Evolutionary conservation across 2,797 vertebrate genomes (phyloP), one percentile per base, ranked within the genome.

Genomic region (Pipistrellus pygmaeus): DNA sequence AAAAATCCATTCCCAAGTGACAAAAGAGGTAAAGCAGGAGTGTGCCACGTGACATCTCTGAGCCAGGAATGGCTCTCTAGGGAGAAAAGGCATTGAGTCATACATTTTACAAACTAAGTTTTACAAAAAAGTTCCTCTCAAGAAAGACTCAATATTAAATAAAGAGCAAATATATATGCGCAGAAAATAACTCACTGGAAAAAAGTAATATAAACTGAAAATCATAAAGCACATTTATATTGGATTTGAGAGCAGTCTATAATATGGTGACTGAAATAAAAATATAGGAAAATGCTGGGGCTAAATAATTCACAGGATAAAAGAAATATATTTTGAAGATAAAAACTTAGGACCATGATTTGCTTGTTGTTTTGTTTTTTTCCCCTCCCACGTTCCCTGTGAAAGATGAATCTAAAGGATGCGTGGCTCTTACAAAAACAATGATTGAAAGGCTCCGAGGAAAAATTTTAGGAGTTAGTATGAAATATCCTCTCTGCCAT

Each of bases 171-270:
- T 62, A 25, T 32, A 57, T 75, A 69, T 27, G 23, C 4, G 35
- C n/a, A 90, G 64, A 75, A 92, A 93, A 90, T 53, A 78, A 53
- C 25, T 71, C 66, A 87, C 18, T 51, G 32, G 75, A 83, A 75
- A 82, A 94, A 92, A 87, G 15, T 83, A 78, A 83, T 64, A 95
- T 80, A 95, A 89, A 4, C 9, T 82, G 30, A 77, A 91, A 85
- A 85, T 68, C 46, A 71, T 51, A 71, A 48, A 77, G 23, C 44
- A 62, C 9, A 83, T 91, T 91, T 88, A 48, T 90, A 88, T 60
- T 86, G 38, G 7, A 69, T 84, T 95, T 93, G 85, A 88, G 71
- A 88, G 87, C 55, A 91, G 62, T 27, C 46, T 2, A 13, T 66
- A 46, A 32, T 64, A 55, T 8, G 1, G 9, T 44, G 48, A 76